phyloP scores from a whole-genome alignment of 2,888 invertebrate genomes.

The Spodoptera littoralis region DNA sequence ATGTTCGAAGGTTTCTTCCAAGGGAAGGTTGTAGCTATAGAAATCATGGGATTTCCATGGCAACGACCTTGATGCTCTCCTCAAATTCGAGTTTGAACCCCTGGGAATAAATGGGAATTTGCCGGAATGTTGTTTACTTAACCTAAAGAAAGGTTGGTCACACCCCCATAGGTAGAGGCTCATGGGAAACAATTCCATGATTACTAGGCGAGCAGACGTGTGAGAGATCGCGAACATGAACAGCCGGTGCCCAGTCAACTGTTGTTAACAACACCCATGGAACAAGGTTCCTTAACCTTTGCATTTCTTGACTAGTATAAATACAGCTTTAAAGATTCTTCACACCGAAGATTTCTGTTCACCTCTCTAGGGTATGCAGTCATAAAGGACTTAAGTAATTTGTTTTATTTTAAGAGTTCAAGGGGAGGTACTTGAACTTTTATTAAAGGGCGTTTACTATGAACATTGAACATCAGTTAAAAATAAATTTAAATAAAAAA shows the following conservation, averaged over 20 bases:
- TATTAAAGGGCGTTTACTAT: neutral
- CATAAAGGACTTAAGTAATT: constrained; percentile 12
- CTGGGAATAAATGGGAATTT: constrained; percentile 7
- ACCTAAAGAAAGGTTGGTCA: neutral
- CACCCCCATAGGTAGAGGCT: constrained; percentile 17
- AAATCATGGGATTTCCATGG: constrained; percentile 34
- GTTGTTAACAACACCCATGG: constrained; percentile 21
- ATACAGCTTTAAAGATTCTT: neutral
- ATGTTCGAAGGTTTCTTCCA: constrained; percentile 28
- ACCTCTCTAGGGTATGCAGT: neutral
- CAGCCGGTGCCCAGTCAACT: constrained; percentile 16
- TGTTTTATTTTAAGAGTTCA: constrained; percentile 17
- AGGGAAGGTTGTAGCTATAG: constrained; percentile 28
- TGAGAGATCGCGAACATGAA: constrained; percentile 12
- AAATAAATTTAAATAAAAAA: too few species aligned
- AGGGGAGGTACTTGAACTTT: constrained; percentile 22
- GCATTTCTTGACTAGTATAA: constrained; percentile 11
- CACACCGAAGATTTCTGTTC: neutral
- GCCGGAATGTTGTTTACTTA: constrained; percentile 2
- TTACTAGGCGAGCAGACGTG: constrained; percentile 28
- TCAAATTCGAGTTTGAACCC: constrained; percentile 4
- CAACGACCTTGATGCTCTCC: constrained; percentile 22
- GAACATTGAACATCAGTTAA: too few species aligned
- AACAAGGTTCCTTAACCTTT: constrained; percentile 21
- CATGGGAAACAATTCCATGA: constrained; percentile 32